Conservation (phyloP, 2,888 invertebrate genomes). For the Timema cristinae region DNA sequence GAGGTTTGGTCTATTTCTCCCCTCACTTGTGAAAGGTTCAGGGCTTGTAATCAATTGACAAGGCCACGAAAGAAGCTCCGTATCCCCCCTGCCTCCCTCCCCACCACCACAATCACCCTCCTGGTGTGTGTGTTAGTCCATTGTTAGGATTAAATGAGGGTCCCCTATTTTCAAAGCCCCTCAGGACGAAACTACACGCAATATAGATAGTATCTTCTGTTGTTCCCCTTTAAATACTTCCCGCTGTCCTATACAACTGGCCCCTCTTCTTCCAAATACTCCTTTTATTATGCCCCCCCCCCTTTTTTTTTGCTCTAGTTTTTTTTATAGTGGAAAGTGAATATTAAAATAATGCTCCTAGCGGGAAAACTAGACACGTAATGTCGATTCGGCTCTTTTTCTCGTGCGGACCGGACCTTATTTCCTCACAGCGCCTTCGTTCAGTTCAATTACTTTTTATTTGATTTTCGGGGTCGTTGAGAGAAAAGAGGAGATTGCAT, state of each 20-base stretch:
- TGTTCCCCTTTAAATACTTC: neutral
- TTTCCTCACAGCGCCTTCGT: no score
- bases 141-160: slow-evolving; percentile 29
- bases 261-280: neutral
- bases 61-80: slow-evolving; percentile 26
- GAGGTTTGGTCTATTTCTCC: no score
- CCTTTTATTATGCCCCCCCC: neutral
- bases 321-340: slow-evolving; percentile 20
- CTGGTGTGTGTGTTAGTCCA: slow-evolving; percentile 23
- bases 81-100: slow-evolving; percentile 18
- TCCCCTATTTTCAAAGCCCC: slow-evolving; percentile 11
- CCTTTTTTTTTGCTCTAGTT: neutral
- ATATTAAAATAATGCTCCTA: slow-evolving; percentile 27
- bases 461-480: no score
- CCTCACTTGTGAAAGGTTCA: no score
- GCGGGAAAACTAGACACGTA: neutral
- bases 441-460: no score
- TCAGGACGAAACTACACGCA: neutral
- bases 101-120: slow-evolving; percentile 1
- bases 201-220: neutral
- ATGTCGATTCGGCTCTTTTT: slow-evolving; percentile 13
- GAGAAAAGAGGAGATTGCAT: no score
- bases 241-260: neutral
- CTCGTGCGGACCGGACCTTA: no score
- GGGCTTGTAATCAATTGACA: slow-evolving; percentile 28